These are phyloP conservation scores for Clarias pachynema DNA, from an alignment of 2,797 vertebrate genomes.

Conservation along the genomic window DNA sequence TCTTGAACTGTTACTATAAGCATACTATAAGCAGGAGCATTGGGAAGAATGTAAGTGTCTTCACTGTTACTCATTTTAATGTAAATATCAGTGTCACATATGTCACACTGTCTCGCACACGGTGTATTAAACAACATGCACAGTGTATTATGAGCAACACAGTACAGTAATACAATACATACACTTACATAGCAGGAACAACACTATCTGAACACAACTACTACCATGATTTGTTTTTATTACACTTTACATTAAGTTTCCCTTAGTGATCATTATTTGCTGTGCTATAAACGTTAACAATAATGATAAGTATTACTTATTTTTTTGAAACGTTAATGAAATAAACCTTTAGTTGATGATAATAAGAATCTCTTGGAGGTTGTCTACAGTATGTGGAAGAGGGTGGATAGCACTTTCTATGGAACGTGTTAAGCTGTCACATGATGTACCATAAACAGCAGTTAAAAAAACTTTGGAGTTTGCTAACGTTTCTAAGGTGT, in stretches of 20 bases:
- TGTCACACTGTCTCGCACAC: background rate
- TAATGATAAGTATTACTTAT: background rate
- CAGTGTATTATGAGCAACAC: background rate
- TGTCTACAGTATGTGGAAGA: background rate
- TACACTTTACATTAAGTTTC: background rate
- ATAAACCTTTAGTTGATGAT: background rate
- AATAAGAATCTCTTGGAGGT: background rate
- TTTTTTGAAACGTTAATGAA: background rate
- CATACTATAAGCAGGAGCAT: background rate
- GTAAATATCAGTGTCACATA: background rate
- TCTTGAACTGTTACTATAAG: slow-evolving; percentile 12
- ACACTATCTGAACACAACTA: background rate
- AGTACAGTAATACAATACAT: background rate
- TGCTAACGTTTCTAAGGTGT: too few species aligned
- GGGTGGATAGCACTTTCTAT: background rate
- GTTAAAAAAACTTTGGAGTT: too few species aligned
- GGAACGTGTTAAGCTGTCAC: background rate
- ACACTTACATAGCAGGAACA: background rate
- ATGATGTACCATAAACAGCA: background rate
- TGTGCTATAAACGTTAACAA: background rate
- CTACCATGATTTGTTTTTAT: background rate
- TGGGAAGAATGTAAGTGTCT: background rate
- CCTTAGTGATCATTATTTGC: background rate
- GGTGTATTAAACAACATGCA: background rate
- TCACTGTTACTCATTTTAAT: background rate